These are phyloP conservation scores for Ascidia mentula DNA, from an alignment of 23 tunicate genomes.

Conservation along the genomic window DNA sequence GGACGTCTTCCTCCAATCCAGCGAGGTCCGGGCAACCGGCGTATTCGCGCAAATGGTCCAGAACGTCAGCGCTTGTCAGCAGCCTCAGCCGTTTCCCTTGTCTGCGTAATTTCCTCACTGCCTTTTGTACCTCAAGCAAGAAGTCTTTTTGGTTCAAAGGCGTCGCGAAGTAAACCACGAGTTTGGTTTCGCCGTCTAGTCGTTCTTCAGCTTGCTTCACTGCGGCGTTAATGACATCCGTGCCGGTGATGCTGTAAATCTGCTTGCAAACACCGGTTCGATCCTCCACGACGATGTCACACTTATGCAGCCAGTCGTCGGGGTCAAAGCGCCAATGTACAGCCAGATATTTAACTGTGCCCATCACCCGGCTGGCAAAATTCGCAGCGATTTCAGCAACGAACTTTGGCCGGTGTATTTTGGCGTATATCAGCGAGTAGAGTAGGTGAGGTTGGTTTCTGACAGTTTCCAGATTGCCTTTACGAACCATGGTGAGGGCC, in stretches of 20 bases:
- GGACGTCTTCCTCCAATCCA: conserved; percentile 12
- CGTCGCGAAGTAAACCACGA: conserved; percentile 27
- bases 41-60: neutral
- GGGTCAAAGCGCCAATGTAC: conserved; percentile 43
- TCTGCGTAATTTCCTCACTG: neutral
- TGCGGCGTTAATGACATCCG: conserved; percentile 30
- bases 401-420: neutral
- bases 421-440: neutral
- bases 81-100: neutral
- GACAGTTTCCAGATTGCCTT: neutral
- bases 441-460: neutral
- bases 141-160: conserved; percentile 20
- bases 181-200: neutral
- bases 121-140: neutral
- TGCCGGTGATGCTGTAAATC: neutral
- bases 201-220: neutral
- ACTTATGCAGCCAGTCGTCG: conserved; percentile 44
- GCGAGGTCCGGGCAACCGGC: conserved; percentile 3
- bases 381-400: neutral
- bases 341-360: conserved; percentile 9
- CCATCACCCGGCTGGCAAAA: conserved; percentile 2
- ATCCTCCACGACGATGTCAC: neutral
- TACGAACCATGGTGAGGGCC: neutral
- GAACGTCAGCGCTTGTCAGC: neutral
- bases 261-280: conserved; percentile 12